Base-by-base conservation (phyloP, 1,140 invertebrate species). In the Neodiprion virginianus region DNA sequence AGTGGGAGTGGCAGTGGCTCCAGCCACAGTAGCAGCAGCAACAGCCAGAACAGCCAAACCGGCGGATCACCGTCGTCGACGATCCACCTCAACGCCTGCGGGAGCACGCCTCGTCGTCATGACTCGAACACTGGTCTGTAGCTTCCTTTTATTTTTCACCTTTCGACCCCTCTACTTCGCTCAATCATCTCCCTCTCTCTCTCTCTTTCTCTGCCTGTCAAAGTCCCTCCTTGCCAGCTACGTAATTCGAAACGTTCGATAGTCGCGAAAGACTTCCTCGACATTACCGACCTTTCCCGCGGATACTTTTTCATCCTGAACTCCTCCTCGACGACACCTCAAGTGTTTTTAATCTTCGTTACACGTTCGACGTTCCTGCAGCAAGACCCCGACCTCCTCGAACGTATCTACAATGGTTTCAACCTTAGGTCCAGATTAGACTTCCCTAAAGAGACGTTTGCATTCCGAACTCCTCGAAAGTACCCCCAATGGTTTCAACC, bases 11-110 rank as follows among this genome's bases (percentile, higher is more conserved):
- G 79, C 72, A 80, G 81, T 78, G 79, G 74, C 66, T 76, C 81
- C 78, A 78, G 79, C 77, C 79, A 79, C 79, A 85, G 83, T 79
- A 80, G 79, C 77, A 81, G 80, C 83, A 84, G 76, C 82, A 86
- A 82, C 86, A 88, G 87, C 82, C 85, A 88, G 67, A 87, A 86
- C 83, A 88, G 85, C 81, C 86, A 89, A 77, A 80, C 80, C 28
- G 83, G 84, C 67, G 78, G 81, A 8, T 85, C 84, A 47, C 82
- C 85, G 17, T 84, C 83, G 0, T 83, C 85, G 12, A 80, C 80
- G 65, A 74, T 81, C 77, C 80, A 80, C 75, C 75, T 81, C 82
- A 82, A 80, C 79, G 76, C 75, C 76, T 40, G 28, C 28, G 83
- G 77, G 80, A 81, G 77, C 77, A 40, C 76, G 74, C 73, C 84